Conservation (phyloP, 2,113 vertebrate genomes). For the Sorex fumeus region DNA sequence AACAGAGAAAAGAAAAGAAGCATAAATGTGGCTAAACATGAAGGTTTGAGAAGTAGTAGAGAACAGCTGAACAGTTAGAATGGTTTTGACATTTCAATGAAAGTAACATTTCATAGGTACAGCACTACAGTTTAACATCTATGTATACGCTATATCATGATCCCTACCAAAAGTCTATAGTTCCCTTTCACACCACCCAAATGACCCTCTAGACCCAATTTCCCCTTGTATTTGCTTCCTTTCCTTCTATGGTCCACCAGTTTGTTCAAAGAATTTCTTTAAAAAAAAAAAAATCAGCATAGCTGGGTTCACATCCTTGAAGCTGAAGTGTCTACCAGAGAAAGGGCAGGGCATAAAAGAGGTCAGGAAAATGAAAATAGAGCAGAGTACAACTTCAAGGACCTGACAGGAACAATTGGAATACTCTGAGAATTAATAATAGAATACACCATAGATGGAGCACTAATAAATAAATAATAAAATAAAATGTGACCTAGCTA, state of each 20-base stretch:
- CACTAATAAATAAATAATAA: not conserved
- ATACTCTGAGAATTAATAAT: not conserved
- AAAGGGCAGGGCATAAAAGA: not conserved
- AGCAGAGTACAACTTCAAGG: not conserved
- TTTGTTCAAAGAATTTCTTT: conserved; percentile 10
- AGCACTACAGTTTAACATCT: not conserved
- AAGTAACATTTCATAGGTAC: not conserved
- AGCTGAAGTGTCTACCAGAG: too few relatives aligned
- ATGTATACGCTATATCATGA: not conserved
- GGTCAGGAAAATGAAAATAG: not conserved
- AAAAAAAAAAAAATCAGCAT: not conserved
- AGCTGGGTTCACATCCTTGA: not conserved
- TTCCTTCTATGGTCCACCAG: not conserved
- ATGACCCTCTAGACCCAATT: not conserved
- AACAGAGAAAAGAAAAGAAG: not conserved
- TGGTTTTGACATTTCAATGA: not conserved
- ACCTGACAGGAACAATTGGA: too few relatives aligned
- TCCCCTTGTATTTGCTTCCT: not conserved
- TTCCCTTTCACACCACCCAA: not conserved
- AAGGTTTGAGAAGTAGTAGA: not conserved
- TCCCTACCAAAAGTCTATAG: not conserved
- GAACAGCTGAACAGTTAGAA: not conserved
- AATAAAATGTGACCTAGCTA: not conserved
- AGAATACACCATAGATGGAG: fast-evolving
- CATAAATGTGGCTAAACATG: not conserved